Evolutionary conservation across 1,140 invertebrate genomes (phyloP), one percentile per base, ranked within the genome.

Genomic region (Leptopilina clavipes): DNA sequence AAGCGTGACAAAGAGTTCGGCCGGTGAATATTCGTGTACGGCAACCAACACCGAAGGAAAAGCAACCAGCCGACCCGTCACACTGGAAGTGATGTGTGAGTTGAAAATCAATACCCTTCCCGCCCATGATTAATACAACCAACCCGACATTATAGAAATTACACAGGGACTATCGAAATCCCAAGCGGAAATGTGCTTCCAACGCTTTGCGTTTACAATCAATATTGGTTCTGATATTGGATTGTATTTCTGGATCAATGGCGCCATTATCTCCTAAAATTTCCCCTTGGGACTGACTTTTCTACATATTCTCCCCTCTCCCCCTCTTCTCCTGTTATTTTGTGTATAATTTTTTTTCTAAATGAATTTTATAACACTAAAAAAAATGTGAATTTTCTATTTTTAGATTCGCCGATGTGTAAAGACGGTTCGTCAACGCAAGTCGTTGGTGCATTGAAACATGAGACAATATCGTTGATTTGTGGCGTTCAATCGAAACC

Each of bases 401-500:
- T 17, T 17, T n/a, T 25, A 97, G 95, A 95, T 90, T 94, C 94
- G 45, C 95, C 95, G 71, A 93, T 95, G 22, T 97, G 96, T 88
- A 93, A 93, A 76, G 93, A 93, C 81, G 92, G 93, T 72, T 93
- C 93, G 73, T 94, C 95, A 85, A 84, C 82, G n/a, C 95, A 95
- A 88, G 91, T 96, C 10, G 93, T 95, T 79, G 96, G 96, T 0
- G 96, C 96, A 6, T 90, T 97, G 71, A 96, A 96, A 86, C 94
- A 96, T 85, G 96, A 97, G 89, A 96, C 95, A 18, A 94, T 96
- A 12, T 92, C 93, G 31, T 88, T 98, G 74, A 93, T 94, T 75
- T 98, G 96, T 87, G 94, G 95, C 78, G 96, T 97, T 70, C 95
- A 96, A 79, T 93, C 96, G 72, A 96, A 97, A 85, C 96, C 96